Conservation (phyloP, 1,140 invertebrate genomes). For the Cydia splendana region DNA sequence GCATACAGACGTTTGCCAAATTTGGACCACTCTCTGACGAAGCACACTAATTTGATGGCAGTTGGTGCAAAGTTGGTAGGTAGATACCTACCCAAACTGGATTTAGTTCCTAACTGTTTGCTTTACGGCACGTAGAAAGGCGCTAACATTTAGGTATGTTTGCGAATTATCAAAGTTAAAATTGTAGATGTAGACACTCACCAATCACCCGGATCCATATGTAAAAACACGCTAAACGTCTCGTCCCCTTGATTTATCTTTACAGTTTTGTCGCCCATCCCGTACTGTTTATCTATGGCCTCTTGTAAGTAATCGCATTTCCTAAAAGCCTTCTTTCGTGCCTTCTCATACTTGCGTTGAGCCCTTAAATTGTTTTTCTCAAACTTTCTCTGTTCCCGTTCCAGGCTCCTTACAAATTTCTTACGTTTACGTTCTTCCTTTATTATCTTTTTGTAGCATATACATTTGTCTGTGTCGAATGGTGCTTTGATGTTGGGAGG, state of each 20-base stretch:
- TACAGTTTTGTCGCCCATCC: neutral
- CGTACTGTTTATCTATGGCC: neutral
- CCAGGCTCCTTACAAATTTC: neutral
- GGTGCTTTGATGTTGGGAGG: neutral
- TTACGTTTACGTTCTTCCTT: neutral
- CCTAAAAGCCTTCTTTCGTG: neutral
- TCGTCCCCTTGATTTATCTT: slow-evolving; percentile 5
- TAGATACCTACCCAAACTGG: too few relatives aligned
- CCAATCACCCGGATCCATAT: slow-evolving; percentile 5
- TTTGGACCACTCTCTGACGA: too few relatives aligned
- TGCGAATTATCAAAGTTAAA: too few relatives aligned
- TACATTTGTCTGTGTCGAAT: slow-evolving; percentile 1
- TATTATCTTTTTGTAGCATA: slow-evolving; percentile 7
- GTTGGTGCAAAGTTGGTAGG: too few relatives aligned
- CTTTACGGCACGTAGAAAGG: too few relatives aligned
- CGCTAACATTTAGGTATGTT: too few relatives aligned
- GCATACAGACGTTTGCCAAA: too few relatives aligned
- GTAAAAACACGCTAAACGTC: neutral
- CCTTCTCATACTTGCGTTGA: neutral
- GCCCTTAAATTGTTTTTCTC: slow-evolving; percentile 2
- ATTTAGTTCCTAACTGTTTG: too few relatives aligned
- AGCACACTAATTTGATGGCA: too few relatives aligned
- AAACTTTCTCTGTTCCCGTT: neutral
- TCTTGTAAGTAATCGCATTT: neutral
- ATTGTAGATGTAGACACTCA: neutral